Percentiles rank a stretch among this genome's conserved stretches.
phyloP scores from a whole-genome alignment of 2,888 invertebrate genomes.

The Notocelia uddmanniana region DNA sequence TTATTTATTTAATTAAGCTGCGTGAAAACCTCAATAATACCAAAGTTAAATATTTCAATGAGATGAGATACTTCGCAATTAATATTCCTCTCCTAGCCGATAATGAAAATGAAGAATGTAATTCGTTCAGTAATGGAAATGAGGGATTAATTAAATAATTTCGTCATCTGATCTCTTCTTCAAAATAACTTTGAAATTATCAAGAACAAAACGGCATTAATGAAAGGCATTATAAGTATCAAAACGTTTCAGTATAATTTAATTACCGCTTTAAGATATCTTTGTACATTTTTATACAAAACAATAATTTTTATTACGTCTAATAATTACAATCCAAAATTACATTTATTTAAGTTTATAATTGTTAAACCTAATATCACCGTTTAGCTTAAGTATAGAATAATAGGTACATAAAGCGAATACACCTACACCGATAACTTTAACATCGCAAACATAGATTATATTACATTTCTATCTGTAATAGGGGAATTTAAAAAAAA shows the following conservation, averaged over 20 bases:
- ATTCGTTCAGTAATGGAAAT: conserved; percentile 36
- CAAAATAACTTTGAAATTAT: conserved; percentile 8
- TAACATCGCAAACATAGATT: conserved; percentile 74
- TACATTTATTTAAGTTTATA: conserved; percentile 84
- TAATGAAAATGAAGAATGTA: conserved; percentile 31
- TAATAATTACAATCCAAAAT: conserved; percentile 86
- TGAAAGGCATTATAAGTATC: conserved; percentile 78
- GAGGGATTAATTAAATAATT: conserved; percentile 35
- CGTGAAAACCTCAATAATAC: conserved; percentile 1
- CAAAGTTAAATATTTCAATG: conserved; percentile 12
- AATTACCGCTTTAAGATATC: conserved; percentile 83
- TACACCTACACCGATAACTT: conserved; percentile 73
- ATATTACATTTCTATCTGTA: conserved; percentile 56
- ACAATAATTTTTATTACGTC: conserved; percentile 83
- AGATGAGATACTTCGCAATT: conserved; percentile 17
- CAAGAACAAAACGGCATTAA: conserved; percentile 54
- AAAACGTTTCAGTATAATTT: conserved; percentile 85
- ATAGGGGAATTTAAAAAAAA: too few relatives aligned
- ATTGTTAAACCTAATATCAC: conserved; percentile 85
- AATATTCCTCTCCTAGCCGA: conserved; percentile 8
- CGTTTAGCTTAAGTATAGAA: conserved; percentile 84
- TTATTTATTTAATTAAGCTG: not conserved
- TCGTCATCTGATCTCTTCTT: conserved; percentile 30
- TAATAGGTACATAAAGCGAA: conserved; percentile 77
- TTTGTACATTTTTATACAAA: conserved; percentile 85